Percentiles rank a stretch among this genome's conserved stretches.
phyloP scores from a whole-genome alignment of 2,113 vertebrate genomes.

The Mustelus asterias region DNA sequence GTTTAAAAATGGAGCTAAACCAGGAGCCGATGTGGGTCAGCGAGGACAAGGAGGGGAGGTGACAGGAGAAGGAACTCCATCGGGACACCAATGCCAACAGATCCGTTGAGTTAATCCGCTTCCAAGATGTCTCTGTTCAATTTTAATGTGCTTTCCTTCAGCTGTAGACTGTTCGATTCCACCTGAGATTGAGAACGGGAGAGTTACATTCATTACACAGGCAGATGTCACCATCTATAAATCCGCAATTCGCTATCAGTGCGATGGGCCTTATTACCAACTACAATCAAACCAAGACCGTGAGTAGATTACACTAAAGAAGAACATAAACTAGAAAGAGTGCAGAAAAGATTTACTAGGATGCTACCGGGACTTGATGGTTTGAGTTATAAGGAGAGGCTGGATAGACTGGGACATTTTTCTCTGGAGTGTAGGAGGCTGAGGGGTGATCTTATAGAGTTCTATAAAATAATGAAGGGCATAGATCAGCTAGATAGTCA shows the following conservation, averaged over 20 bases:
- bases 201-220: not conserved
- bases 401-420: no score
- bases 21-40: not conserved
- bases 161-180: constrained; percentile 73
- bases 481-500: no score
- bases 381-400: no score
- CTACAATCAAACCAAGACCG: constrained; percentile 44
- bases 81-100: not conserved
- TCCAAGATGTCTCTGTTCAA: not conserved
- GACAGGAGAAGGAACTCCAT: not conserved
- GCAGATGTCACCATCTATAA: constrained; percentile 48
- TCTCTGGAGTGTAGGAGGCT: no score
- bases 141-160: constrained; percentile 44
- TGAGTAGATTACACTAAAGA: constrained; percentile 40
- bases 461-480: no score
- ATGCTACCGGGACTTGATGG: no score
- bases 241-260: constrained; percentile 48
- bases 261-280: constrained; percentile 55
- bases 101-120: not conserved
- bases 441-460: no score
- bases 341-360: no score
- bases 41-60: no score
- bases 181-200: constrained; percentile 46
- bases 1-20: no score
- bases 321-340: not conserved